Evolutionary conservation across 2,797 vertebrate genomes (phyloP).

Genomic region (Schizopygopsis pylzovi): DNA sequence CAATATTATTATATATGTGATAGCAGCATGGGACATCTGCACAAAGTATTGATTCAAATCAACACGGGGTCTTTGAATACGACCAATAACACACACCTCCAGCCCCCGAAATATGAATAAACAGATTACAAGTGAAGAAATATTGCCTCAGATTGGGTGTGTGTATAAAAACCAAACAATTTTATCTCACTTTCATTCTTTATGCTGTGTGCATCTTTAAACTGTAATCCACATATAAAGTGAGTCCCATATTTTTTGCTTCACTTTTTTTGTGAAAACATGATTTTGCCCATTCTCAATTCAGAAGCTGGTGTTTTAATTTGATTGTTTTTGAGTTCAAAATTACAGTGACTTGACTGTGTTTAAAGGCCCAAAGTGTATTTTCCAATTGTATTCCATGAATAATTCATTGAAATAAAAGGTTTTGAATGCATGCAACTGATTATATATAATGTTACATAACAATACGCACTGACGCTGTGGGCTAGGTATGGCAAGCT

Average conservation of each 20-base stretch:
- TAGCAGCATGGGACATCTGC: background rate
- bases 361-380: background rate
- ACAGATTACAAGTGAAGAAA: background rate
- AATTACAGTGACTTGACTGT: constrained; percentile 13
- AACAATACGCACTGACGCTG: background rate
- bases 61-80: background rate
- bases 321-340: background rate
- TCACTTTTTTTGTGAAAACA: background rate
- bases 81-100: background rate
- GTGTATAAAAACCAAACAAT: constrained; percentile 7
- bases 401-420: constrained; percentile 13
- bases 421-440: constrained; percentile 3
- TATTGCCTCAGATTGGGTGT: constrained; percentile 1
- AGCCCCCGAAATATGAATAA: background rate
- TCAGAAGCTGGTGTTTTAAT: background rate
- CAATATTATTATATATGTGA: background rate
- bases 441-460: constrained; percentile 20
- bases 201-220: background rate
- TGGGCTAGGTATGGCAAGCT: background rate
- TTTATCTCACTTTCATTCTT: background rate
- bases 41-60: background rate
- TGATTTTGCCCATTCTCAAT: constrained; percentile 11
- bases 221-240: constrained; percentile 20
- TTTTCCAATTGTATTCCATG: background rate
- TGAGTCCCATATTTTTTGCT: background rate